Percentiles rank a stretch among this genome's conserved stretches.
Conservation (phyloP, 2,888 invertebrate genomes). For the Tanypteryx hageni region DNA sequence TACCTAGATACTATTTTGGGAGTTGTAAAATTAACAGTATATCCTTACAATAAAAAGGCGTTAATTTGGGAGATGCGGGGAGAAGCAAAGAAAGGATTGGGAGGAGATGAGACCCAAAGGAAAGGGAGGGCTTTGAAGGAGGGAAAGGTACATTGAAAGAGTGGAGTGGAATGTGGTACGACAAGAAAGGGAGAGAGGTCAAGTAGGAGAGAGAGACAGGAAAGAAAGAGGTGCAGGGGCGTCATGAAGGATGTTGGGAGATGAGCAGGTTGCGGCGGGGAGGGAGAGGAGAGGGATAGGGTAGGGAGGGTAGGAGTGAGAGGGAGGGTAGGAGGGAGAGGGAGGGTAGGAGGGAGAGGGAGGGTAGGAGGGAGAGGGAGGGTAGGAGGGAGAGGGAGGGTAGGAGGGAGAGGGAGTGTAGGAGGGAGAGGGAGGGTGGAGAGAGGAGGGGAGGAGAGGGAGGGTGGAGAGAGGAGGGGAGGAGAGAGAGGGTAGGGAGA, state of each 20-base stretch:
- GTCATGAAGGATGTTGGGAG: constrained; percentile 12
- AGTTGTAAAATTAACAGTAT: too few relatives aligned
- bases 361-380: neutral
- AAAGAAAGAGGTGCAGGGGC: neutral
- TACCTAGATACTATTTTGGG: too few relatives aligned
- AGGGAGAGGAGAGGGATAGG: neutral
- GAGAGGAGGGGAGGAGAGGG: neutral
- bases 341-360: neutral
- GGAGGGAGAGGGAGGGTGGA: neutral
- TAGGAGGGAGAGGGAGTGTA: neutral
- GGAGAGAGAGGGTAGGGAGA: neutral
- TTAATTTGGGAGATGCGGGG: neutral
- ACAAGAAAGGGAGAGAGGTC: neutral
- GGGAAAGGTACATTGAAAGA: neutral
- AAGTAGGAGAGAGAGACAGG: neutral
- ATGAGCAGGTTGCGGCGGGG: neutral
- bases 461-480: neutral
- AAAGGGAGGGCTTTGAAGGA: neutral
- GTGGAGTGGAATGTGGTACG: too few relatives aligned
- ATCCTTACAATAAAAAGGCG: too few relatives aligned
- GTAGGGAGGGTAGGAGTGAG: neutral
- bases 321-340: neutral
- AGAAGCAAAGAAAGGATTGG: neutral
- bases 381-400: neutral
- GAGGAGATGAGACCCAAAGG: neutral